Conservation (phyloP, 2,888 invertebrate species). For the Entomobrya proxima region DNA sequence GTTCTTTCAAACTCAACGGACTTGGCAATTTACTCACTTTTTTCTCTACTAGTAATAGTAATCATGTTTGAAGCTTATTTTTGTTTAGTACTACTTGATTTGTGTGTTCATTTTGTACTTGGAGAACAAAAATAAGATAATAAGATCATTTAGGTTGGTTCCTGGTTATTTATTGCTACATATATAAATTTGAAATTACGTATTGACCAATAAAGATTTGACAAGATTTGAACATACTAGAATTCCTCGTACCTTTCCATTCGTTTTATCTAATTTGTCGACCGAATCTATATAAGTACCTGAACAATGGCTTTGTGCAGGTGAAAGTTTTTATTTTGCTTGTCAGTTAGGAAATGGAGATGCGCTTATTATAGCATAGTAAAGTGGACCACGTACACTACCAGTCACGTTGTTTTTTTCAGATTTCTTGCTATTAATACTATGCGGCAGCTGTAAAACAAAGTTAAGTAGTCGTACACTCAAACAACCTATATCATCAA, state of each 20-base stretch:
- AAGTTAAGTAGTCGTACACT: background rate
- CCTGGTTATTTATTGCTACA: no score
- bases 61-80: no score
- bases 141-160: no score
- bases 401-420: background rate
- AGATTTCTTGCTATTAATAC: background rate
- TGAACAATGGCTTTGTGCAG: slow-evolving; percentile 30
- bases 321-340: slow-evolving; percentile 1
- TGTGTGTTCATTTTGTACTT: no score
- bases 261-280: slow-evolving; percentile 56
- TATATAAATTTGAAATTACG: no score
- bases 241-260: slow-evolving; percentile 20
- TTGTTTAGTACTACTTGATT: no score
- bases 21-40: background rate
- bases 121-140: no score
- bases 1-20: background rate
- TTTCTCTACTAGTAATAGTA: no score
- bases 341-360: background rate
- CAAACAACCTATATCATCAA: slow-evolving; percentile 37
- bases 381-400: background rate
- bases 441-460: slow-evolving; percentile 10
- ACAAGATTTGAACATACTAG: slow-evolving; percentile 7
- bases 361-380: background rate
- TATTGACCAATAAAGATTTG: slow-evolving; percentile 34
- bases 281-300: slow-evolving; percentile 26